phyloP scores from a whole-genome alignment of 2,113 vertebrate genomes.

The Bubo bubo region DNA sequence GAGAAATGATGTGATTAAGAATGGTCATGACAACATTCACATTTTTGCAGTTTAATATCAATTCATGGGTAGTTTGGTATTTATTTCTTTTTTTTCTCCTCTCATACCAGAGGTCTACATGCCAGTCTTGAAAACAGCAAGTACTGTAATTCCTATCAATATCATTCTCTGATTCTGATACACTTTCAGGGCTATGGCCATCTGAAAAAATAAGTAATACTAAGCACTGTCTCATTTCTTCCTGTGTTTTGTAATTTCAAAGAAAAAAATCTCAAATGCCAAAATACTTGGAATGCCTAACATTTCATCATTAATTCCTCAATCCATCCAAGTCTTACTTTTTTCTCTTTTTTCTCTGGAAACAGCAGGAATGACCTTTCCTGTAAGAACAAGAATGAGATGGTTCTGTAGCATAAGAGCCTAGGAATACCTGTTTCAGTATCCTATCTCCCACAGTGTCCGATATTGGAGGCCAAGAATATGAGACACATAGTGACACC shows the following conservation, averaged over 20 bases:
- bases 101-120: neutral
- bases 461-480: neutral
- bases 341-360: neutral
- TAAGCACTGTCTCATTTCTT: neutral
- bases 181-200: neutral
- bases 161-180: neutral
- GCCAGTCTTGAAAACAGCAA: neutral
- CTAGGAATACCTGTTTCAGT: neutral
- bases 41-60: neutral
- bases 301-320: neutral
- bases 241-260: neutral
- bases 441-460: neutral
- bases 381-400: neutral
- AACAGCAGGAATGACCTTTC: neutral
- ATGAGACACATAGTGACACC: neutral
- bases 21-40: neutral
- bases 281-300: neutral
- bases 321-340: neutral
- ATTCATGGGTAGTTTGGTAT: neutral
- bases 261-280: neutral
- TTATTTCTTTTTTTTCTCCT: neutral
- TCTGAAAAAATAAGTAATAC: neutral
- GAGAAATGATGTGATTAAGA: neutral
- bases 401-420: neutral
- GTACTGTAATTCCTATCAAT: neutral